Percentiles rank a stretch among this genome's conserved stretches.
Evolutionary conservation across 2,888 invertebrate genomes (phyloP).

Genomic region (Eumacrocentrus americanus): DNA sequence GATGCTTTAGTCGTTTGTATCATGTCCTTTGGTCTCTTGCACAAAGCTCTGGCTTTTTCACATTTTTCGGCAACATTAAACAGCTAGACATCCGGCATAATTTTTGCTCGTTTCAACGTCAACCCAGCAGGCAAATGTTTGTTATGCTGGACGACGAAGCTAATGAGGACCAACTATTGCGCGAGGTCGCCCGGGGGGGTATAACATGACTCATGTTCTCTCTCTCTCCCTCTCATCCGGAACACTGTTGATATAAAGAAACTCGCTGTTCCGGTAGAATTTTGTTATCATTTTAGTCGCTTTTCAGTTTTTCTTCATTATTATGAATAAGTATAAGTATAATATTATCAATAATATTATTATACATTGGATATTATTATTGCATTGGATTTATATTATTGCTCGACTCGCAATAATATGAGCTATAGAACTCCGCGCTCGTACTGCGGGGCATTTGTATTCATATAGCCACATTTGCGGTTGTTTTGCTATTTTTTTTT

Average conservation of each 20-base stretch:
- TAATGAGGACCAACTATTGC: slow-evolving; percentile 16
- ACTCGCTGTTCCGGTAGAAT: not conserved
- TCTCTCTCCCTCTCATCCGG: not conserved
- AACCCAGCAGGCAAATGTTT: slow-evolving; percentile 19
- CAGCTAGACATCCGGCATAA: slow-evolving; percentile 8
- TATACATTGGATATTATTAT: not conserved
- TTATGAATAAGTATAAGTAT: no score
- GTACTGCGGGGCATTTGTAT: no score
- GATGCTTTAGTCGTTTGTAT: not conserved
- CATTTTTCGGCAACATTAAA: slow-evolving; percentile 11
- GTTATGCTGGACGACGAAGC: slow-evolving; percentile 20
- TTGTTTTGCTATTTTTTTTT: no score
- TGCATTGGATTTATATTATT: no score
- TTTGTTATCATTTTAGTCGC: not conserved
- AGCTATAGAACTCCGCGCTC: no score
- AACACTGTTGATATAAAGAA: slow-evolving; percentile 10
- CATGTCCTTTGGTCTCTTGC: not conserved
- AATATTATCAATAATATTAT: not conserved
- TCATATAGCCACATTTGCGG: no score
- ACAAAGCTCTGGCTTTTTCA: not conserved
- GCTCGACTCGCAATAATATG: no score
- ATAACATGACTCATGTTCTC: slow-evolving; percentile 1
- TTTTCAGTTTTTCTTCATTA: not conserved
- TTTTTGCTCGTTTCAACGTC: slow-evolving; percentile 16
- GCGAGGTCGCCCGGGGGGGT: not conserved